A percentile compares a stretch with the other conserved stretches of the same genome.
phyloP scores from a whole-genome alignment of 2,113 vertebrate species.

The Channa maculata region DNA sequence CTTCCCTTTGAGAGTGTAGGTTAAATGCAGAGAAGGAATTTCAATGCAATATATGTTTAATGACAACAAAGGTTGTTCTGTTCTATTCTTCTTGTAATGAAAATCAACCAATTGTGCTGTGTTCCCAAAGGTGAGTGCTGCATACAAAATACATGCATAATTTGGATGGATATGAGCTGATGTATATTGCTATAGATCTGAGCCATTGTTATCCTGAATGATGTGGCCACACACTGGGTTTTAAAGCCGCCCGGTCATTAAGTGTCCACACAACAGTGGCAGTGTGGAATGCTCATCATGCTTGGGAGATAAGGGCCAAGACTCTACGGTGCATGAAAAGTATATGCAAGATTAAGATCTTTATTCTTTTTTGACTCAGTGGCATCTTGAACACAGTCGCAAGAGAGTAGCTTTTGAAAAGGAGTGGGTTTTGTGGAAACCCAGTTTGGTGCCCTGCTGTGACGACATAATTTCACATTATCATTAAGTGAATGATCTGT shows the following conservation, averaged over 20 bases:
- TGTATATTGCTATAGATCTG: constrained; percentile 27
- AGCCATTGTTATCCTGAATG: constrained; percentile 41
- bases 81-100: neutral
- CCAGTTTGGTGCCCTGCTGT: constrained; percentile 19
- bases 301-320: constrained; percentile 28
- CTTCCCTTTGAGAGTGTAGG: too few species aligned
- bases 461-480: constrained; percentile 18
- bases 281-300: constrained; percentile 56
- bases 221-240: constrained; percentile 62
- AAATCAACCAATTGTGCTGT: constrained; percentile 16
- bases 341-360: constrained; percentile 17
- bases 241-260: constrained; percentile 66
- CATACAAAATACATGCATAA: neutral
- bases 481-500: constrained; percentile 32
- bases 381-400: constrained; percentile 36
- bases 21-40: too few species aligned
- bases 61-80: too few species aligned
- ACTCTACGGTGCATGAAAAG: constrained; percentile 18
- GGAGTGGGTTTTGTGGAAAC: constrained; percentile 26
- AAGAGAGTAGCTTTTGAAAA: constrained; percentile 13
- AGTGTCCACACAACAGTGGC: constrained; percentile 55
- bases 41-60: too few species aligned
- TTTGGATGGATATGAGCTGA: neutral
- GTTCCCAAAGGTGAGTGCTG: neutral
- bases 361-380: constrained; percentile 3